phyloP scores from a whole-genome alignment of 2,113 vertebrate species.

The Agelaius tricolor region DNA sequence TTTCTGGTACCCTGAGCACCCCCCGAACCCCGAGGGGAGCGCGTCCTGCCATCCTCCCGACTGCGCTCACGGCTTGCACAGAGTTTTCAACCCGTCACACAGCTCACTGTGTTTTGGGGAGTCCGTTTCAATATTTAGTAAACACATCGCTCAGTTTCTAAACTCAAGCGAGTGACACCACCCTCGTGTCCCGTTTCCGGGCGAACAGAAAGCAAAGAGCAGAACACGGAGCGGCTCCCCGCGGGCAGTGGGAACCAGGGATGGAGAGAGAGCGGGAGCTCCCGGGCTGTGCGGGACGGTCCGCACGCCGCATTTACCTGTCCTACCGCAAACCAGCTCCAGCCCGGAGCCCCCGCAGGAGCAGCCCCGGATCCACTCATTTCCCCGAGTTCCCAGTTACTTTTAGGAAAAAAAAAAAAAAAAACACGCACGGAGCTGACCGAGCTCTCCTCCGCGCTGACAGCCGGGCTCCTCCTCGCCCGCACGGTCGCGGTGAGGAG shows the following conservation, averaged over 20 bases:
- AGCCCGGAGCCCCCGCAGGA: not conserved
- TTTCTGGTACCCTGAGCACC: not conserved
- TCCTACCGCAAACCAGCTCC: not conserved
- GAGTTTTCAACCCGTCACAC: not conserved
- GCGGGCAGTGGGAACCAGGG: not conserved
- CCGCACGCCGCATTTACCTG: not conserved
- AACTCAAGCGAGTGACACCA: not conserved
- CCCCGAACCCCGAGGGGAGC: fast-evolving
- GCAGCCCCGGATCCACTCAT: no score
- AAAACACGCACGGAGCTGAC: not conserved
- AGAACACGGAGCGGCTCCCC: not conserved
- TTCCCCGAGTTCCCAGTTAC: not conserved
- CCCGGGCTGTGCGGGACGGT: not conserved
- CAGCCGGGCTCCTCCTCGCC: not conserved
- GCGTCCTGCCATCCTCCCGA: fast-evolving
- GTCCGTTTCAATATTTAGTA: fast-evolving
- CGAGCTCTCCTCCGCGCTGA: not conserved
- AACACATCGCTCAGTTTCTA: fast-evolving
- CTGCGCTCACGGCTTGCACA: not conserved
- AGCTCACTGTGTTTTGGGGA: fast-evolving
- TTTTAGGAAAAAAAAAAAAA: not conserved
- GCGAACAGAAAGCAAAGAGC: not conserved
- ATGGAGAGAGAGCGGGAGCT: not conserved
- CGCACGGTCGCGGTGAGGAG: not conserved
- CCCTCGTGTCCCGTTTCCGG: fast-evolving